These are phyloP conservation scores for Noctua janthina DNA, from an alignment of 2,888 invertebrate species.

Conservation along the genomic window DNA sequence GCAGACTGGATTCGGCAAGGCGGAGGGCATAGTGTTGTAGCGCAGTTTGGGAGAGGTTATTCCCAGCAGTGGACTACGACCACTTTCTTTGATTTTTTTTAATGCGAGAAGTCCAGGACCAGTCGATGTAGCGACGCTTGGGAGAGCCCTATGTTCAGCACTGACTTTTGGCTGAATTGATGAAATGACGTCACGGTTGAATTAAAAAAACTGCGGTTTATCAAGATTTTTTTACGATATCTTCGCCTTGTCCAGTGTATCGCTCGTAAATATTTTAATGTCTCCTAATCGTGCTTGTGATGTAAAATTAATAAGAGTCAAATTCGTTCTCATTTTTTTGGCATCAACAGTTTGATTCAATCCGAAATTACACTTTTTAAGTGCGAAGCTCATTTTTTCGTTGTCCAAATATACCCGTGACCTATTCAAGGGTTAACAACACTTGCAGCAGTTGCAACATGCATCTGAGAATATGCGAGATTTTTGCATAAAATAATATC, in stretches of 20 bases:
- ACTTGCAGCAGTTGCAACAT: slow-evolving; percentile 4
- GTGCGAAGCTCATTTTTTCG: slow-evolving; percentile 9
- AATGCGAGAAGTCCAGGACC: not conserved
- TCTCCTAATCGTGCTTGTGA: not conserved
- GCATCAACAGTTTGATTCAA: not conserved
- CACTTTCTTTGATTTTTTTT: not conserved
- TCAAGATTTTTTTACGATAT: too few relatives aligned
- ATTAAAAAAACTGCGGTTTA: not conserved
- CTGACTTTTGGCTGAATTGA: not conserved
- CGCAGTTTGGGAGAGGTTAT: not conserved
- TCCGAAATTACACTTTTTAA: not conserved
- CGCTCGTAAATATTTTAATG: too few relatives aligned
- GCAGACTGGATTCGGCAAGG: not conserved
- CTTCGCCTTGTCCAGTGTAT: too few relatives aligned
- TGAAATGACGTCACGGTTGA: not conserved
- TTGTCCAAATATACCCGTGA: slow-evolving; percentile 21
- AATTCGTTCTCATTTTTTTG: not conserved
- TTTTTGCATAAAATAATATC: not conserved
- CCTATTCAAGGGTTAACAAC: slow-evolving; percentile 36
- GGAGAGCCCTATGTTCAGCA: not conserved
- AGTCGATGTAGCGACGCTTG: not conserved
- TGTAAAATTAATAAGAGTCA: not conserved
- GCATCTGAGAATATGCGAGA: not conserved
- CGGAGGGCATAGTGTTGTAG: not conserved
- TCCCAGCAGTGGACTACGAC: not conserved